Base-by-base conservation (phyloP, 2,888 invertebrate species). In the Bugulina stolonifera region DNA sequence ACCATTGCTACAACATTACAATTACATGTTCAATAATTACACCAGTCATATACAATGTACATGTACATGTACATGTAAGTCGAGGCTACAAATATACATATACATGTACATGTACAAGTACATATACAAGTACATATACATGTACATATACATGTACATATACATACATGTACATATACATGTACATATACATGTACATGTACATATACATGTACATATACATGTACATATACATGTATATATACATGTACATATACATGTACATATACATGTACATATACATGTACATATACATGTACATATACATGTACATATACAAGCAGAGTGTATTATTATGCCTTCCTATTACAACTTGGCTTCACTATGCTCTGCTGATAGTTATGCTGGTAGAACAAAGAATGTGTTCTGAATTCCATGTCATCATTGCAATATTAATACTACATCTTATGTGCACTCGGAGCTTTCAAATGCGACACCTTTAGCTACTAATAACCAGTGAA, bases 101-200 rank as follows among this genome's bases (percentile, higher is more conserved):
- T 27, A 23, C n/a, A 57, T 27, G 23, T 5, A 57, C 14, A 57
- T 57, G n/a, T 57, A 27, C n/a, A 23, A 5, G n/a, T 57, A 57
- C 57, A 23, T 57, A 57, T 27, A 57, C 5, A 57, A 5, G 23
- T 57, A 23, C 23, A 5, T 57, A 57, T 3, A 57, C 14, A 57
- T 71, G 25, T 22, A 71, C 35, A 69, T 54, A 71, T 52, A 71
- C 54, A 64, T 54, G 71, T 29, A 64, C 0, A 69, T 32, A 69
- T 34, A 73, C 27, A 71, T 52, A 73, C 25, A 71, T 54, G 64
- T 64, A 72, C 5, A 57, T 1, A 73, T 29, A 69, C 71, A 73
- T 27, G 25, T 34, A 75, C 35, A 69, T 23, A 73, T 32, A 71
- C 25, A 54, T 35, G 74, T 72, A 54, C 71, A 73, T 57, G 69